These are phyloP conservation scores for Halictus ligatus DNA, from an alignment of 2,888 invertebrate genomes.

Conservation along the genomic window DNA sequence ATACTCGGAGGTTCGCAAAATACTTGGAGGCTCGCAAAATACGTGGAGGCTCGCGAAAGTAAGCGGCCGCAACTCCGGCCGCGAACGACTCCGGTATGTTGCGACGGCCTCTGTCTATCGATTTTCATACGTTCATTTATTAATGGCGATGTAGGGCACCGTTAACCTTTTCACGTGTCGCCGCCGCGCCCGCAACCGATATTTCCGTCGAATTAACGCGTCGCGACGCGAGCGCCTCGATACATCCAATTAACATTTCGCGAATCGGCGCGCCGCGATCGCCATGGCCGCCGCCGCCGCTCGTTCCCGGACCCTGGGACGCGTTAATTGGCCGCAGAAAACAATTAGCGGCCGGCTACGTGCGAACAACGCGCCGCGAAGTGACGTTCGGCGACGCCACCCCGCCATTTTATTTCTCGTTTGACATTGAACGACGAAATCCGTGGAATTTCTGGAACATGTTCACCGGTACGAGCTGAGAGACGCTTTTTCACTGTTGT, in stretches of 20 bases:
- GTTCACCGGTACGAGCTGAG: no score
- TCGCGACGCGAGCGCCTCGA: neutral
- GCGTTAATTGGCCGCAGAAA: neutral
- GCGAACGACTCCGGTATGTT: conserved; percentile 38
- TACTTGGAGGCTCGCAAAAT: neutral
- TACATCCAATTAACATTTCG: conserved; percentile 4
- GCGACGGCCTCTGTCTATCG: conserved; percentile 52
- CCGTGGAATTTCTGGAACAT: no score
- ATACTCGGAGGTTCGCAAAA: no score
- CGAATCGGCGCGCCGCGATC: neutral
- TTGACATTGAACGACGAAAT: no score
- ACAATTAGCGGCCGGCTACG: neutral
- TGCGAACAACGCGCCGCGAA: neutral
- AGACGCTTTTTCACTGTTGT: no score
- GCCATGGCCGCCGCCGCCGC: neutral
- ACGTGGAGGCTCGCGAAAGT: conserved; percentile 5
- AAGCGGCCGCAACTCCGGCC: conserved; percentile 11
- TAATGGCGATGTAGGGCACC: conserved; percentile 64
- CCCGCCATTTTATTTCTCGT: neutral
- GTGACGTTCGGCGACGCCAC: neutral
- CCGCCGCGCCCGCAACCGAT: conserved; percentile 34
- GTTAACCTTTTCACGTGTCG: conserved; percentile 58
- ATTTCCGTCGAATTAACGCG: conserved; percentile 16
- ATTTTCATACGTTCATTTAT: conserved; percentile 66
- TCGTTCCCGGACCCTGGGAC: neutral